These are phyloP conservation scores for Rhynchomys soricoides DNA, from an alignment of 2,113 vertebrate genomes.

Conservation along the genomic window DNA sequence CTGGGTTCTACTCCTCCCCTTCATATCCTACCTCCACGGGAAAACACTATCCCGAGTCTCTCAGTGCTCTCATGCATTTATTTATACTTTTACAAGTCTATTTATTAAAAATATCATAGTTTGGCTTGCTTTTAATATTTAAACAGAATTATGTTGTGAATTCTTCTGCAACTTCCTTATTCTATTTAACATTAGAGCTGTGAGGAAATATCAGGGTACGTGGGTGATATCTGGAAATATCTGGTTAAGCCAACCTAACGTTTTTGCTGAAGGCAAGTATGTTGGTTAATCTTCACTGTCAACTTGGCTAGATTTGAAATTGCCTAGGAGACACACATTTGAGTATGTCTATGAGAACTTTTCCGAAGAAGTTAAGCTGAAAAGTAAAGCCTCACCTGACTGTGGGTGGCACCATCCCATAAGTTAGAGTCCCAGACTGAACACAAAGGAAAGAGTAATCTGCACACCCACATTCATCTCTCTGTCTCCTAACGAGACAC, in stretches of 20 bases:
- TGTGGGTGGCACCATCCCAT: background rate
- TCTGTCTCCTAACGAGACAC: background rate
- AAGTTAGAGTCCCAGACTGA: background rate
- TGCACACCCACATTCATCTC: background rate
- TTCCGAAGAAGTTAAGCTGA: background rate
- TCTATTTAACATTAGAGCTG: background rate
- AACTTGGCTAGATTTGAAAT: background rate
- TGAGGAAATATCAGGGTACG: background rate
- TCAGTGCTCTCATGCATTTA: background rate
- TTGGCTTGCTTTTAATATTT: slow-evolving; percentile 22
- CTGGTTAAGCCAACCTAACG: background rate
- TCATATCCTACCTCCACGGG: background rate
- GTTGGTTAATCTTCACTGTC: background rate
- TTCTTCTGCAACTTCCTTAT: slow-evolving; percentile 30
- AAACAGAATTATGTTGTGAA: background rate
- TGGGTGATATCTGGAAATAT: no score
- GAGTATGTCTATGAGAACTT: background rate
- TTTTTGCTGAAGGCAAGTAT: background rate
- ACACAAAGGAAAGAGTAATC: background rate
- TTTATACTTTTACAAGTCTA: background rate
- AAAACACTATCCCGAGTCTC: background rate
- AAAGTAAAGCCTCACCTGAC: background rate
- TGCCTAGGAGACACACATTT: background rate
- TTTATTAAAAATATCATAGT: slow-evolving; percentile 1
- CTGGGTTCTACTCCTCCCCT: background rate